phyloP scores from a whole-genome alignment of 2,888 invertebrate species.

The Esperia sulphurella region DNA sequence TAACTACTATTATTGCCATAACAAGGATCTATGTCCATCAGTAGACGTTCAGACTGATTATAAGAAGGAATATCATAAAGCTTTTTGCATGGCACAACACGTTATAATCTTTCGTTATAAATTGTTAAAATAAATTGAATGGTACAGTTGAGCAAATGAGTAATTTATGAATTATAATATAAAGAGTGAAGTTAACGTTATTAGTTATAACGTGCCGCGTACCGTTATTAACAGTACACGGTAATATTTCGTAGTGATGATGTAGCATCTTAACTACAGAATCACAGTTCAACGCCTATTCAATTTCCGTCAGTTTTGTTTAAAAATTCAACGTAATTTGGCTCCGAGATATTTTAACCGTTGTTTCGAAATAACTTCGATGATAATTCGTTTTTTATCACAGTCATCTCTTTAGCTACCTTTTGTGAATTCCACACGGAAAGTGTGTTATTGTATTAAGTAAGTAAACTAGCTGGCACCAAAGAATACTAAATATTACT shows the following conservation, averaged over 20 bases:
- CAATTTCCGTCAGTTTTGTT: constrained; percentile 11
- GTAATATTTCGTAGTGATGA: neutral
- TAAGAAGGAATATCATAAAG: too few relatives aligned
- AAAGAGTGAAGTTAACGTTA: constrained; percentile 1
- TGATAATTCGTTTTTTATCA: too few relatives aligned
- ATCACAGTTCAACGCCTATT: constrained; percentile 8
- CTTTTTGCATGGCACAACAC: too few relatives aligned
- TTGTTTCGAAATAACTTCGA: too few relatives aligned
- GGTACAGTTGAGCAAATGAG: neutral
- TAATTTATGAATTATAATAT: constrained; percentile 1
- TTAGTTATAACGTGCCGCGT: neutral
- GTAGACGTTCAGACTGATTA: too few relatives aligned
- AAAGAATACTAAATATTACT: too few relatives aligned
- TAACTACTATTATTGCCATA: too few relatives aligned
- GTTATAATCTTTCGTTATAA: too few relatives aligned
- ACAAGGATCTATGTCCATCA: too few relatives aligned
- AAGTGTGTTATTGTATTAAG: too few relatives aligned
- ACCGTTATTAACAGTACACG: constrained; percentile 9
- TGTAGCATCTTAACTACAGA: neutral
- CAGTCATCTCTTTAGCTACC: too few relatives aligned
- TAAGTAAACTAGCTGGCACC: neutral
- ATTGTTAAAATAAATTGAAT: neutral
- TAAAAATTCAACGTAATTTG: neutral
- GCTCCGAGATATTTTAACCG: neutral
- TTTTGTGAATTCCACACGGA: too few relatives aligned